Percentiles rank a stretch among this genome's conserved stretches.
phyloP scores from a whole-genome alignment of 2,888 invertebrate species.

The Phania funesta region DNA sequence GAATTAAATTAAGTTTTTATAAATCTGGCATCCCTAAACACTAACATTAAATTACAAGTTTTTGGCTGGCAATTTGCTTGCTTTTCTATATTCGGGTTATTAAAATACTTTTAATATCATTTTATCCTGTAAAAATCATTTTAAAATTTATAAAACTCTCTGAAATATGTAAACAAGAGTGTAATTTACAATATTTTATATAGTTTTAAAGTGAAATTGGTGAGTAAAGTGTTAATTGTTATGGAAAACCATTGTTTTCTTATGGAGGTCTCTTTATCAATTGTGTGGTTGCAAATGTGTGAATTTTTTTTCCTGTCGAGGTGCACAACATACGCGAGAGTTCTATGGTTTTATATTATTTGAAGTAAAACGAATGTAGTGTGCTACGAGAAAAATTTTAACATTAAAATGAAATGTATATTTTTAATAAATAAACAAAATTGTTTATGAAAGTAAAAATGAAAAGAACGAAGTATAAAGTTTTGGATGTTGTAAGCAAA shows the following conservation, averaged over 20 bases:
- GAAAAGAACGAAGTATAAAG: neutral
- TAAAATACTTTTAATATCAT: conserved; percentile 33
- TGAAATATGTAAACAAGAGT: conserved; percentile 43
- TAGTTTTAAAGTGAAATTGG: conserved; percentile 52
- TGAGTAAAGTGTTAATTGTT: conserved; percentile 48
- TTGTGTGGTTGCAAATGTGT: conserved; percentile 56
- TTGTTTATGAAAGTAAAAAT: conserved; percentile 2
- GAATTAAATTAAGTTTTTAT: neutral
- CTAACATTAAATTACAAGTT: conserved; percentile 60
- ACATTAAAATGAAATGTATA: neutral
- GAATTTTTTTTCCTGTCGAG: conserved; percentile 48
- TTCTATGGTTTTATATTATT: conserved; percentile 37
- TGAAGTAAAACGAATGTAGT: conserved; percentile 6
- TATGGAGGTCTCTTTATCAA: conserved; percentile 27
- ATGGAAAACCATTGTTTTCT: conserved; percentile 33
- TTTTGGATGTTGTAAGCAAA: neutral
- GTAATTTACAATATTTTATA: conserved; percentile 26
- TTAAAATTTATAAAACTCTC: conserved; percentile 34
- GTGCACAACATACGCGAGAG: conserved; percentile 52
- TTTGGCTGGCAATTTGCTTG: conserved; percentile 49
- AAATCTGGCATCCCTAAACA: conserved; percentile 29
- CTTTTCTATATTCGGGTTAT: conserved; percentile 46
- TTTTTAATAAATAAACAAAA: neutral
- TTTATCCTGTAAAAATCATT: conserved; percentile 26
- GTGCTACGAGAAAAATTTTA: neutral